Percentiles rank a stretch among this genome's conserved stretches.
These are phyloP conservation scores for Latrodectus geometricus DNA, from an alignment of 1,140 invertebrate genomes.

Conservation along the genomic window DNA sequence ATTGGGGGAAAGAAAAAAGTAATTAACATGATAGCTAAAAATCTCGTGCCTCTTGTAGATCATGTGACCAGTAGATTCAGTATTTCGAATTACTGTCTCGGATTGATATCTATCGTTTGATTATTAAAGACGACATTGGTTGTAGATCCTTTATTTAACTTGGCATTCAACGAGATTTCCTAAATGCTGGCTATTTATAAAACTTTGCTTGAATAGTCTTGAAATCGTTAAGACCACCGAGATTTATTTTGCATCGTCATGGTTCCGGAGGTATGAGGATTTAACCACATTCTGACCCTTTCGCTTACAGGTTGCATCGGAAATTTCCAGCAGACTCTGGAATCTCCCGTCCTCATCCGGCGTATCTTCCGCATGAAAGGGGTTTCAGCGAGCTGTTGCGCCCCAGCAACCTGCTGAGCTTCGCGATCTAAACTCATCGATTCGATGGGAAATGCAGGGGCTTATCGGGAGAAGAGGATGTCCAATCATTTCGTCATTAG, in stretches of 20 bases:
- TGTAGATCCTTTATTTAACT: too few species aligned
- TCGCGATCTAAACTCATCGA: not conserved
- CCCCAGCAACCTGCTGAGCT: slow-evolving; percentile 2
- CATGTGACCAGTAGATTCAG: too few species aligned
- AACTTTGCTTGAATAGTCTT: not conserved
- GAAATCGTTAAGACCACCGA: not conserved
- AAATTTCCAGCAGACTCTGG: not conserved
- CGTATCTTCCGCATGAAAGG: not conserved
- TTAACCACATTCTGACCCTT: not conserved
- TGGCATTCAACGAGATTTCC: not conserved
- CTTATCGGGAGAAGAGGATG: not conserved
- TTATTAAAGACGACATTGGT: too few species aligned
- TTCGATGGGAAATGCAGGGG: not conserved
- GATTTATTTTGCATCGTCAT: not conserved
- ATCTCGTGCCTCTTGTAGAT: too few species aligned
- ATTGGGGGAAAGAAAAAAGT: too few species aligned
- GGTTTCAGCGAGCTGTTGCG: not conserved
- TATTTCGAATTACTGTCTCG: too few species aligned
- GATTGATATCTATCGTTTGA: too few species aligned
- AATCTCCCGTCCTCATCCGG: not conserved
- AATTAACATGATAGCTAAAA: too few species aligned
- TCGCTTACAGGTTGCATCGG: not conserved
- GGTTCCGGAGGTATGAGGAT: not conserved
- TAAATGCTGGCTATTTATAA: not conserved
- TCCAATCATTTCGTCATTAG: slow-evolving; percentile 38